phyloP scores from a whole-genome alignment of 2,888 invertebrate species.

The Thymelicus lineola region DNA sequence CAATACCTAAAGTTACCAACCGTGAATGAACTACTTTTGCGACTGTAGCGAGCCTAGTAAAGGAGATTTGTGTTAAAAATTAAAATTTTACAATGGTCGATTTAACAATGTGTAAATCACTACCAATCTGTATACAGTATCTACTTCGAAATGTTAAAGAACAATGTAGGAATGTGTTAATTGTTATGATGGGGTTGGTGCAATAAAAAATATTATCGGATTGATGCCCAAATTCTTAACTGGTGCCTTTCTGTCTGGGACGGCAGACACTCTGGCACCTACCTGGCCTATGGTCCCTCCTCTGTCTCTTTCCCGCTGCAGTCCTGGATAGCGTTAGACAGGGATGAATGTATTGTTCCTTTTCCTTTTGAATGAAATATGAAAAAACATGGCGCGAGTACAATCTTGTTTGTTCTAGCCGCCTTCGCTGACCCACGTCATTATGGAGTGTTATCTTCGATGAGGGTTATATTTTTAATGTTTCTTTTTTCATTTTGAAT shows the following conservation, averaged over 20 bases:
- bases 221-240: constrained; percentile 37
- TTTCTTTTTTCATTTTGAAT: constrained; percentile 65
- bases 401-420: constrained; percentile 82
- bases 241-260: constrained; percentile 79
- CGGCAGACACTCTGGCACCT: constrained; percentile 79
- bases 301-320: constrained; percentile 53
- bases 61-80: too few relatives aligned
- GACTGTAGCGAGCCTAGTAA: too few relatives aligned
- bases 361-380: constrained; percentile 59
- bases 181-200: constrained; percentile 24
- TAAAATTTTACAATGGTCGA: neutral
- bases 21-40: too few relatives aligned
- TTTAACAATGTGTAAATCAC: constrained; percentile 5
- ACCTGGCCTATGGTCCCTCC: constrained; percentile 69
- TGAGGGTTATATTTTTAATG: constrained; percentile 81
- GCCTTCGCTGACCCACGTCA: constrained; percentile 80
- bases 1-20: too few relatives aligned
- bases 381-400: constrained; percentile 65
- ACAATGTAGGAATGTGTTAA: constrained; percentile 37
- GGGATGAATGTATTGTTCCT: constrained; percentile 48
- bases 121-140: constrained; percentile 5
- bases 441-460: constrained; percentile 82
- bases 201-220: constrained; percentile 32
- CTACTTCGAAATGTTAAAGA: constrained; percentile 8
- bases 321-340: constrained; percentile 41